phyloP scores from a whole-genome alignment of 2,113 vertebrate genomes.

The Hipposideros armiger region DNA sequence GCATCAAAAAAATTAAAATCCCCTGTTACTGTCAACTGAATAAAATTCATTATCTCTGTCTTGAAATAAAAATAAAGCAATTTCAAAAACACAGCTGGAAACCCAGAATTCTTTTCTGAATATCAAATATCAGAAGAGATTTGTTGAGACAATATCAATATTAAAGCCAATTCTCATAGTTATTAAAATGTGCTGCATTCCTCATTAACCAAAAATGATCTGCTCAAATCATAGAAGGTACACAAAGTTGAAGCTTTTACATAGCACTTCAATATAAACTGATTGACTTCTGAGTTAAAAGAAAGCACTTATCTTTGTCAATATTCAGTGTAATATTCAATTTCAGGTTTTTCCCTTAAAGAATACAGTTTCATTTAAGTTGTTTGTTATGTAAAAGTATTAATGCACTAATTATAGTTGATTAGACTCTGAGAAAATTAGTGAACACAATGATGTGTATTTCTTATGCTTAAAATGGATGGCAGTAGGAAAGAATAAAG shows the following conservation, averaged over 20 bases:
- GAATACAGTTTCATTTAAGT: constrained; percentile 73
- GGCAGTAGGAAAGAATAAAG: not conserved
- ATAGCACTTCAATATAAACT: constrained; percentile 84
- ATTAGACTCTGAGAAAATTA: constrained; percentile 72
- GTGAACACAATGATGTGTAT: not conserved
- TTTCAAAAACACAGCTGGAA: constrained; percentile 85
- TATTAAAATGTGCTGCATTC: constrained; percentile 85
- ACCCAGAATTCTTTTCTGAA: constrained; percentile 78
- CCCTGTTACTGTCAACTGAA: constrained; percentile 72
- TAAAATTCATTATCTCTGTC: constrained; percentile 76
- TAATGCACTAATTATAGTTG: constrained; percentile 73
- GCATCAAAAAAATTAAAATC: constrained; percentile 58
- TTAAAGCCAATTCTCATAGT: constrained; percentile 84
- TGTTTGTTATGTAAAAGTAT: constrained; percentile 79
- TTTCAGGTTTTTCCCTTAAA: constrained; percentile 75
- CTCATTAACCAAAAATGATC: constrained; percentile 86
- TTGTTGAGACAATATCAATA: constrained; percentile 84
- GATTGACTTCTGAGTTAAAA: constrained; percentile 82
- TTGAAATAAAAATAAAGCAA: constrained; percentile 78
- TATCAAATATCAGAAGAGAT: constrained; percentile 84
- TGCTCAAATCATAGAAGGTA: constrained; percentile 83
- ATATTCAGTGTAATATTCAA: constrained; percentile 75
- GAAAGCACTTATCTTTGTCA: constrained; percentile 80
- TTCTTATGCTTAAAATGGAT: not conserved
- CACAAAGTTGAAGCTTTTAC: constrained; percentile 85